Base-by-base conservation (phyloP, 1,140 invertebrate species). In the Drosophila ficusphila region DNA sequence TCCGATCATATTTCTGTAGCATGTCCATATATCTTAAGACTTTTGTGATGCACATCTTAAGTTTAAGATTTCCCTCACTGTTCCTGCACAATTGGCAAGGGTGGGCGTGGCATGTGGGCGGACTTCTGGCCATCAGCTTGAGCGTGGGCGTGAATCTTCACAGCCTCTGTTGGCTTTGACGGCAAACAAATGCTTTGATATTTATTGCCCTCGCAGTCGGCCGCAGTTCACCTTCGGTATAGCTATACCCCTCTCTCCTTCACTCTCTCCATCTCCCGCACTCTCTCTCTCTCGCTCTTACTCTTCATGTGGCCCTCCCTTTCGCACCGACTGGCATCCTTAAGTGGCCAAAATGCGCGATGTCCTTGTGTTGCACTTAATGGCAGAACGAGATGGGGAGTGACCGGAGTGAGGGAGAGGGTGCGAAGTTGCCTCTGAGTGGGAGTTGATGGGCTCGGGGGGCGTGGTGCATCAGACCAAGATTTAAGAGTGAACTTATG, bases 141-240 rank as follows among this genome's bases (percentile, higher is more conserved):
- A 65, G 58, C 62, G 44, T 51, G 76, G 81, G 81, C 81, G 81
- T 86, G 71, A 67, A 65, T 65, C 62, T 65, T 58, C 71, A 60
- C 76, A 79, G 79, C 79, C 76, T 72, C 54, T 83, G 68, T 76
- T 79, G 79, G 61, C 74, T 73, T 73, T 85, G 81, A 86, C 76
- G 81, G 81, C 76, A 81, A 86, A 86, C 81, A 86, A 86, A 86
- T 81, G 81, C 81, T 86, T 88, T 86, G 76, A 86, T 85, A 86
- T 86, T 86, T 86, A 86, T 86, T 79, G 76, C 79, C 72, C 71
- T 57, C 51, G 52, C 52, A 73, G 68, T 47, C 57, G 54, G 70
- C 57, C 54, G 48, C 70, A 73, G 58, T 47, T 74, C 58, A 56
- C 41, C 41, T 41, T 34, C 58, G 38, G 41, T 48, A 21, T 51